Evolutionary conservation across 2,888 invertebrate species (phyloP), one percentile per base, ranked within the genome.

Genomic region (Hypercompe scribonia): DNA sequence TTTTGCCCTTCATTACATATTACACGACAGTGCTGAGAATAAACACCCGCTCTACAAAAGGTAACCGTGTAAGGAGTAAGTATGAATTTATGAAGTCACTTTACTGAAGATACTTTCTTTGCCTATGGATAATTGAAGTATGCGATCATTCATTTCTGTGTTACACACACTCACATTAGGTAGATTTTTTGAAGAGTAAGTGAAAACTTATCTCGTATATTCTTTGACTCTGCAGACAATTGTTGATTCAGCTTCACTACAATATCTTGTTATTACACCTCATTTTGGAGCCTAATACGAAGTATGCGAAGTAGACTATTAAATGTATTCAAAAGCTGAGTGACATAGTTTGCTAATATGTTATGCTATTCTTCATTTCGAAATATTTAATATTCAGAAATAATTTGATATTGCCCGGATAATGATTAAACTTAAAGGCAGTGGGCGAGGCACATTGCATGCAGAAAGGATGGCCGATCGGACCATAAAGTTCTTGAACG

Each of bases 1-100:
- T 80, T 78, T 79, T 75, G 78, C 76, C 70, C 76, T 75, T 82
- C 81, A 75, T 77, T 83, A 68, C 74, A 76, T 78, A 79, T 84
- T 81, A 76, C 54, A 81, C 84, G 68, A 72, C 85, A 71, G 73
- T 34, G 42, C 33, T 64, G 42, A 42, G 63, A 79, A 65, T 65
- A 71, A 65, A 70, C 50, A 68, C 21, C n/a, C 42, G 64, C 39
- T 71, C 58, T 68, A 34, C 50, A 50, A 34, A 33, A 36, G 28
- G 8, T 36, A 65, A 13, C 21, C 39, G 31, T 67, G 31, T 65
- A 65, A 68, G 34, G 34, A 50, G 8, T 34, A 61, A 18, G 61
- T 61, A 31, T 61, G 18, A 31, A 18, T 31, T 61, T 31, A 28
- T 61, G 31, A 31, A 61, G 31, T 31, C 13, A 61, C 61, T 61